phyloP scores from a whole-genome alignment of 2,888 invertebrate genomes.

The Achlya flavicornis region DNA sequence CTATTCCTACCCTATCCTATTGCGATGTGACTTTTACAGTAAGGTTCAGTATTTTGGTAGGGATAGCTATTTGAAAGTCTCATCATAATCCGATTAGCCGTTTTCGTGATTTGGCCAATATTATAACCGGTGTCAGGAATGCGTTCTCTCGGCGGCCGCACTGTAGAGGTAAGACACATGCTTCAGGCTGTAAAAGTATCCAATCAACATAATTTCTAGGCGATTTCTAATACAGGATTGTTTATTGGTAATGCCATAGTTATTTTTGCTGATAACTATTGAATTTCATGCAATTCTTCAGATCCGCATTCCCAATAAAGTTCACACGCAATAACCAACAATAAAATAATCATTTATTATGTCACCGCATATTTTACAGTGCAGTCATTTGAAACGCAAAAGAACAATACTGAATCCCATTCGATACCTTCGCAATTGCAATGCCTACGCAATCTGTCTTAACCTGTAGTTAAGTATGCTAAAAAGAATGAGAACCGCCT shows the following conservation, averaged over 20 bases:
- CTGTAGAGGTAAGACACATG: too few species aligned
- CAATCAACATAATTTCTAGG: not conserved
- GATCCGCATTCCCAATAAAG: slow-evolving; percentile 13
- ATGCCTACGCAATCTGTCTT: slow-evolving; percentile 1
- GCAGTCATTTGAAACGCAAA: slow-evolving; percentile 30
- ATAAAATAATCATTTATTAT: slow-evolving; percentile 24
- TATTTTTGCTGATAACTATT: too few species aligned
- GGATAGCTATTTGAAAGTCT: too few species aligned
- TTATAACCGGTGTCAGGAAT: too few species aligned
- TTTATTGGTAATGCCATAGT: not conserved
- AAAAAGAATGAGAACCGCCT: not conserved
- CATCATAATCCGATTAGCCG: too few species aligned
- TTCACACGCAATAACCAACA: slow-evolving; percentile 12
- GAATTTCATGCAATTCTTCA: too few species aligned
- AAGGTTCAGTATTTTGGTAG: too few species aligned
- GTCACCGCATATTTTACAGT: slow-evolving; percentile 33
- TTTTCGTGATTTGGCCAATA: too few species aligned
- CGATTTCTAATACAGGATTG: not conserved
- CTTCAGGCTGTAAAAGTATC: not conserved
- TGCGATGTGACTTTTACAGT: too few species aligned
- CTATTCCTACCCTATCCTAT: too few species aligned
- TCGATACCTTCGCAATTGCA: not conserved
- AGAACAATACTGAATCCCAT: slow-evolving; percentile 3
- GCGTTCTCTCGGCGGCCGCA: too few species aligned
- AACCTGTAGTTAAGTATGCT: slow-evolving; percentile 12